Conservation (phyloP, 2,888 invertebrate genomes). For the Diarsia brunnea region DNA sequence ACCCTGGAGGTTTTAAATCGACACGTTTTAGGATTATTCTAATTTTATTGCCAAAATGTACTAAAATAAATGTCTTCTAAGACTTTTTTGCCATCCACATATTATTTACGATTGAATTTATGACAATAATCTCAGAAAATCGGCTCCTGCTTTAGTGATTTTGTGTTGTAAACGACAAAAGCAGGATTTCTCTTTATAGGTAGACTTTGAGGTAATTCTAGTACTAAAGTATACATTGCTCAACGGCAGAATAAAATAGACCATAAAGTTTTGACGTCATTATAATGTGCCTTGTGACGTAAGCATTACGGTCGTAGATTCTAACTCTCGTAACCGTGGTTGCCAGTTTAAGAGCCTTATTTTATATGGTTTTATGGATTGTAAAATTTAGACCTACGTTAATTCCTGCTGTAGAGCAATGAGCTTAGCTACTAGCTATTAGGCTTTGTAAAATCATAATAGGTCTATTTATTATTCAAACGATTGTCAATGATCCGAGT, state of each 20-base stretch:
- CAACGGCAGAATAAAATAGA: constrained; percentile 38
- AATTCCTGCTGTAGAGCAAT: constrained; percentile 31
- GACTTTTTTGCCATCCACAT: constrained; percentile 52
- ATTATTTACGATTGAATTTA: constrained; percentile 65
- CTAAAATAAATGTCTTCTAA: constrained; percentile 42
- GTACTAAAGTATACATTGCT: constrained; percentile 25
- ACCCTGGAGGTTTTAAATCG: constrained; percentile 55
- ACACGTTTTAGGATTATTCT: constrained; percentile 60
- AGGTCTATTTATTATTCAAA: constrained; percentile 15
- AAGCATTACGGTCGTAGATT: constrained; percentile 28
- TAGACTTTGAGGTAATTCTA: constrained; percentile 26
- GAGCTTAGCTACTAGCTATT: constrained; percentile 28
- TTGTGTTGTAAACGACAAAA: constrained; percentile 46
- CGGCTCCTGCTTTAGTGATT: constrained; percentile 39
- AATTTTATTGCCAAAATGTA: constrained; percentile 61
- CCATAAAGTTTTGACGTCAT: constrained; percentile 45
- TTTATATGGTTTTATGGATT: constrained; percentile 60
- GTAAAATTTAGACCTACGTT: constrained; percentile 51
- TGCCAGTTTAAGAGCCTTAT: constrained; percentile 49
- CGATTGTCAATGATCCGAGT: constrained; percentile 9
- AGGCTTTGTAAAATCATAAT: constrained; percentile 33
- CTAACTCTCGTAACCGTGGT: constrained; percentile 30
- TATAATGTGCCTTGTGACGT: constrained; percentile 45
- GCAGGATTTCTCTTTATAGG: constrained; percentile 54
- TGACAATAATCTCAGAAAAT: constrained; percentile 59